Percentiles rank a stretch among this genome's conserved stretches.
phyloP scores from a whole-genome alignment of 2,113 vertebrate species.

The Sinocyclocheilus anophthalmus region DNA sequence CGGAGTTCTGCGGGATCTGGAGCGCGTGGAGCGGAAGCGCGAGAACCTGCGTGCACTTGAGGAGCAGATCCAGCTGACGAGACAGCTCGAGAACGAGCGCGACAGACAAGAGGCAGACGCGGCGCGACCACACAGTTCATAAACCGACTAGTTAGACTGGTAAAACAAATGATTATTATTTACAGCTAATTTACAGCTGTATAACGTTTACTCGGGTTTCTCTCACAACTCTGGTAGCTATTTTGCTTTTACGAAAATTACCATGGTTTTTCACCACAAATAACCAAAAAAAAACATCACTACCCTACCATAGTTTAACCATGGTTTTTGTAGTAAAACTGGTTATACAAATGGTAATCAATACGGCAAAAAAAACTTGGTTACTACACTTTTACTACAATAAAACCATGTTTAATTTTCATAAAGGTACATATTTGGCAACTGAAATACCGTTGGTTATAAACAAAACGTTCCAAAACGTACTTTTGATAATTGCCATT shows the following conservation, averaged over 20 bases:
- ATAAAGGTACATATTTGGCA: too few species aligned
- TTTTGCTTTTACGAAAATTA: too few species aligned
- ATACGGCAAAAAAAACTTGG: too few species aligned
- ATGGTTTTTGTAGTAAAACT: too few species aligned
- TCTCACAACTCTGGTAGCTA: neutral
- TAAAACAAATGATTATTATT: neutral
- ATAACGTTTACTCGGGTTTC: neutral
- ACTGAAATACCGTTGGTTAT: neutral
- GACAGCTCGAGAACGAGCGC: conserved; percentile 79
- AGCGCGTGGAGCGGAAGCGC: conserved; percentile 83
- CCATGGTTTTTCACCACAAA: too few species aligned
- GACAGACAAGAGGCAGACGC: conserved; percentile 54
- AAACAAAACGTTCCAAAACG: too few species aligned
- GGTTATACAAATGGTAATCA: too few species aligned
- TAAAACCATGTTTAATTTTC: too few species aligned
- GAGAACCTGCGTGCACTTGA: conserved; percentile 85
- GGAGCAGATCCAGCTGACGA: conserved; percentile 85
- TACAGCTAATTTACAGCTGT: neutral
- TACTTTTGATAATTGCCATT: neutral
- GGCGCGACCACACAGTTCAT: conserved; percentile 62
- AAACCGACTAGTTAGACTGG: neutral
- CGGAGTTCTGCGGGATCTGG: conserved; percentile 87
- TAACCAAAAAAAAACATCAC: too few species aligned
- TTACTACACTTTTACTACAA: too few species aligned
- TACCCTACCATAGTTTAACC: too few species aligned